Percentiles rank a stretch among this genome's conserved stretches.
These are phyloP conservation scores for Drosophila colorata DNA, from an alignment of 2,888 invertebrate genomes.

Conservation along the genomic window DNA sequence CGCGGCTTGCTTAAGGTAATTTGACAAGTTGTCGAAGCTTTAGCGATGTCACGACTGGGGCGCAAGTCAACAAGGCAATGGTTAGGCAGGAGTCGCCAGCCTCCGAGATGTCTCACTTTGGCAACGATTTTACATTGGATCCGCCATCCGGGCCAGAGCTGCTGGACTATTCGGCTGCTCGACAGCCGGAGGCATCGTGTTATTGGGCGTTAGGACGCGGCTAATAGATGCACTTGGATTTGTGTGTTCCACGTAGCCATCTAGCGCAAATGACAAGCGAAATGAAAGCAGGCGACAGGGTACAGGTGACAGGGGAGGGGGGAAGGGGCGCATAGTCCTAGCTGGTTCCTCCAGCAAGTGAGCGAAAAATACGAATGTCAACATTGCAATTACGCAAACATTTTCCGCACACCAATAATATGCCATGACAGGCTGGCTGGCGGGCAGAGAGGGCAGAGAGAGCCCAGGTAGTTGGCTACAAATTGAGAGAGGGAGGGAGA, in stretches of 20 bases:
- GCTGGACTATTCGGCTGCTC: constrained; percentile 5
- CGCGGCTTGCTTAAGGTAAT: constrained; percentile 75
- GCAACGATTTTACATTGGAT: constrained; percentile 32
- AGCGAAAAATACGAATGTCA: constrained; percentile 81
- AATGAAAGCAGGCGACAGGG: constrained; percentile 44
- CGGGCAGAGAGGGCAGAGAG: constrained; percentile 5
- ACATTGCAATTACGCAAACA: constrained; percentile 83
- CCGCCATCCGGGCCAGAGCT: constrained; percentile 4
- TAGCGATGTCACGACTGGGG: constrained; percentile 69
- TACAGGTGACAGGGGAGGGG: neutral
- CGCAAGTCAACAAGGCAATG: constrained; percentile 57
- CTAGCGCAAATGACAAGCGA: constrained; percentile 54
- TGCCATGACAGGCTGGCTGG: constrained; percentile 71
- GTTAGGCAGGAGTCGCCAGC: constrained; percentile 7
- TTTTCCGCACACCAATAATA: constrained; percentile 83
- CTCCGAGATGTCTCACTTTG: constrained; percentile 51
- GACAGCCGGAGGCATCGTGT: constrained; percentile 51
- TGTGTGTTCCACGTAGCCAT: constrained; percentile 41
- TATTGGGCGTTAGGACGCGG: constrained; percentile 61
- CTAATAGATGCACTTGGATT: constrained; percentile 72
- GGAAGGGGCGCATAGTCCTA: constrained; percentile 3
- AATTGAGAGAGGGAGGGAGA: constrained; percentile 9
- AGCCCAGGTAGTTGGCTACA: constrained; percentile 6
- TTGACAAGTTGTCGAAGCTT: constrained; percentile 79
- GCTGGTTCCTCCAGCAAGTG: constrained; percentile 25